Percentiles rank a stretch among this genome's conserved stretches.
Evolutionary conservation across 1,140 invertebrate genomes (phyloP).

Genomic region (Diorhabda sublineata): DNA sequence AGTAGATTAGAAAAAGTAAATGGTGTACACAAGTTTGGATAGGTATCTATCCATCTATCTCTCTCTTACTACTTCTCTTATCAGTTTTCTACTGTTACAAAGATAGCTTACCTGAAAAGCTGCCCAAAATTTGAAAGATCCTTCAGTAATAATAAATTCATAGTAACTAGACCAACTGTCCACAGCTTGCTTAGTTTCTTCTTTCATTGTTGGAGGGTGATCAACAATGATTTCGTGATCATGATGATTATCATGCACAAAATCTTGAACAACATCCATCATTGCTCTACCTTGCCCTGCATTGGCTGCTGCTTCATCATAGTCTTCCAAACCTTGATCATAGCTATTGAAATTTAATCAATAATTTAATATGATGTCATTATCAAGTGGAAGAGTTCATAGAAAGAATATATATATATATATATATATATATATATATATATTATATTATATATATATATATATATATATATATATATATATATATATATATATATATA

Average conservation of each 20-base stretch:
- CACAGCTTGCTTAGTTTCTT: constrained; percentile 47
- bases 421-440: too few species aligned
- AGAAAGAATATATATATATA: too few species aligned
- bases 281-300: constrained; percentile 38
- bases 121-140: constrained; percentile 83
- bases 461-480: neutral
- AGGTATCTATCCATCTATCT: too few species aligned
- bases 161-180: constrained; percentile 75
- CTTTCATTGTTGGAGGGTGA: constrained; percentile 37
- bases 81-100: too few species aligned
- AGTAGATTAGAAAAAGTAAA: too few species aligned
- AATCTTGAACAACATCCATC: constrained; percentile 33
- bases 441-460: too few species aligned
- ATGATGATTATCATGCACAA: constrained; percentile 36
- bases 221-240: constrained; percentile 30
- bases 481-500: too few species aligned
- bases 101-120: constrained; percentile 64
- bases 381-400: neutral
- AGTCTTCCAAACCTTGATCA: constrained; percentile 41
- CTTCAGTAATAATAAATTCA: constrained; percentile 79
- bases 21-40: too few species aligned
- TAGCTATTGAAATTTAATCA: constrained; percentile 30
- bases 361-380: neutral
- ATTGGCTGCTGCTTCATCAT: constrained; percentile 36
- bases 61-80: too few species aligned